phyloP scores from a whole-genome alignment of 2,113 vertebrate genomes.

The Urocitellus parryii region DNA sequence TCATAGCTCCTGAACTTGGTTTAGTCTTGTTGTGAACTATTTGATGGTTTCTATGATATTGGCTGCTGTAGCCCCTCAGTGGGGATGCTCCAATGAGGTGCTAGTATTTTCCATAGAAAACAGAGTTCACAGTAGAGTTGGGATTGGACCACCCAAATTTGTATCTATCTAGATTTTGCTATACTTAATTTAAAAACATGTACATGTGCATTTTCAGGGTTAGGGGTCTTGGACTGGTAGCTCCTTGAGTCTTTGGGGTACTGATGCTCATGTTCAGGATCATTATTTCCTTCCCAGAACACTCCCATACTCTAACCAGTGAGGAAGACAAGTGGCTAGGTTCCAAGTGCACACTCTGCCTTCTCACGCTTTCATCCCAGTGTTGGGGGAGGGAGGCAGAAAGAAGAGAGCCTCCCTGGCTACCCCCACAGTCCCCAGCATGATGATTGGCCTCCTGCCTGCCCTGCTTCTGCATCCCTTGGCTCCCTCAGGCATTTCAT shows the following conservation, averaged over 20 bases:
- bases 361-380: not conserved
- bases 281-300: not conserved
- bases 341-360: not conserved
- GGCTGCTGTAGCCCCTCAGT: not conserved
- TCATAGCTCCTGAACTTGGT: not conserved
- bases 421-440: rapidly evolving
- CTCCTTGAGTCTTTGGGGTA: not conserved
- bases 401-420: not conserved
- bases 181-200: not conserved
- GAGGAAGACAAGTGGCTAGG: not conserved
- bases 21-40: not conserved
- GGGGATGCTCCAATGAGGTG: not conserved
- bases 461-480: not conserved
- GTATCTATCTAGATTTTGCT: not conserved
- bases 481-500: not conserved
- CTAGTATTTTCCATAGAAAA: not conserved
- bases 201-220: not conserved
- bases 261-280: not conserved
- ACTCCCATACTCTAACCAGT: not conserved
- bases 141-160: not conserved
- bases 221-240: not conserved
- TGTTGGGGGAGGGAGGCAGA: too few relatives aligned
- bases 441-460: not conserved
- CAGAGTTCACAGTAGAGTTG: not conserved
- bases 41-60: not conserved